Percentiles rank a stretch among this genome's conserved stretches.
phyloP scores from a whole-genome alignment of 2,797 vertebrate species.

The Aldrovandia affinis region DNA sequence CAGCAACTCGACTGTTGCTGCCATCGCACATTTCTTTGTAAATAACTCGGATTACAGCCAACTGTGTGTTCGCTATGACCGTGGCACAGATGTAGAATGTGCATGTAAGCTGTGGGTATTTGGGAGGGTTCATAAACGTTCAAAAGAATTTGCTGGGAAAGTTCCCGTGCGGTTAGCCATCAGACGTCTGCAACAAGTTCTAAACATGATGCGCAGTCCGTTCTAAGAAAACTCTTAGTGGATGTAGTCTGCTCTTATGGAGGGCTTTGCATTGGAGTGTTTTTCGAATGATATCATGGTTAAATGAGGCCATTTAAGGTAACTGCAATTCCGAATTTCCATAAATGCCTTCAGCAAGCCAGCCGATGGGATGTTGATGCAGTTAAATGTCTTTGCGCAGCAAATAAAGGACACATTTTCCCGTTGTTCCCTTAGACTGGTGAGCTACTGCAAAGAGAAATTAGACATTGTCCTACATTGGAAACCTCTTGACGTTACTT shows the following conservation, averaged over 20 bases:
- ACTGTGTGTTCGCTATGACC: neutral
- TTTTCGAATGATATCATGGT: neutral
- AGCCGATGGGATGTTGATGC: neutral
- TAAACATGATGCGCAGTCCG: no score
- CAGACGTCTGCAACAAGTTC: no score
- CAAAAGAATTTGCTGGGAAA: no score
- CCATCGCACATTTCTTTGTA: neutral
- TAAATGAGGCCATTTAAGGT: neutral
- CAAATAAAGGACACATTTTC: constrained; percentile 15
- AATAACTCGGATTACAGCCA: neutral
- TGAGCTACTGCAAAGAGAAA: neutral
- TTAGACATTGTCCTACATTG: neutral
- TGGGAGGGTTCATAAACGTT: no score
- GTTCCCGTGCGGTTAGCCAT: no score
- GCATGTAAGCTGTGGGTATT: no score
- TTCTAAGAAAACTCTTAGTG: no score
- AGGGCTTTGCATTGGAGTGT: neutral
- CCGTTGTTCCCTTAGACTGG: neutral
- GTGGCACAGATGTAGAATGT: no score
- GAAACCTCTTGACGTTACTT: neutral
- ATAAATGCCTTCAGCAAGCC: no score
- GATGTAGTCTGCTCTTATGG: neutral
- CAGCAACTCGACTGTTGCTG: neutral
- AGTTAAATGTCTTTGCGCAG: neutral
- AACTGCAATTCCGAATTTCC: neutral